Evolutionary conservation across 2,113 vertebrate species (phyloP), one percentile per base, ranked within the genome.

Genomic region (Panurus biarmicus): DNA sequence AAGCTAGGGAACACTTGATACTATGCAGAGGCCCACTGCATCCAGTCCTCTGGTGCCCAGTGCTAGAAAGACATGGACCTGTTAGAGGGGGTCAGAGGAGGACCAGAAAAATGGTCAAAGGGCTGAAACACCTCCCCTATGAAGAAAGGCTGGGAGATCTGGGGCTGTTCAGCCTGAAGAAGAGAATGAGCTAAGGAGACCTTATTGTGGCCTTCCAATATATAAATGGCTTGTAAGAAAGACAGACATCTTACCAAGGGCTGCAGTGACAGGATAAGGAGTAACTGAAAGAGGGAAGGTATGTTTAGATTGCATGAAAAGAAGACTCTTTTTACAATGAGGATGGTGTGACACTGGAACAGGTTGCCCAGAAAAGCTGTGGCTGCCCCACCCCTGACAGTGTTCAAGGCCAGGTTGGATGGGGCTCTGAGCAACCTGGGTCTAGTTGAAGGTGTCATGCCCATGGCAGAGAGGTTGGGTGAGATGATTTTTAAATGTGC

Each of bases 311-410:
- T 65, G 44, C 28, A 28, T 73, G 14, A 26, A 71, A 61, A n/a
- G 22, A 51, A 29, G 38, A 25, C 20, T 33, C 12, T 44, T 72
- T 65, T 45, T 58, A 29, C 45, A 20, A 2, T 25, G 38, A 51
- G 11, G 2, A 4, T 1, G 0, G 5, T n/a, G 45, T 60, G 53
- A 20, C 44, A 29, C 44, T 58, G 36, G 6, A 23, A 45, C 21
- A 45, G n/a, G 20, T 53, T 60, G 2, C 19, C 5, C 23, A 14
- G 69, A 44, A 23, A 53, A 74, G 20, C 1, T 74, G 45, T 40
- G 45, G 4, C 22, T 67, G 40, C 9, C 7, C 7, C 45, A 47
- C 35, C 23, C n/a, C 45, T 67, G n/a, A 5, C 14, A 40, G 24
- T 47, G 24, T 21, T 89, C 17, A 29, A 53, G 15, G 28, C 19